Percentiles rank a stretch among this genome's conserved stretches.
Conservation (phyloP, 1,140 invertebrate genomes). For the Atta cephalotes region DNA sequence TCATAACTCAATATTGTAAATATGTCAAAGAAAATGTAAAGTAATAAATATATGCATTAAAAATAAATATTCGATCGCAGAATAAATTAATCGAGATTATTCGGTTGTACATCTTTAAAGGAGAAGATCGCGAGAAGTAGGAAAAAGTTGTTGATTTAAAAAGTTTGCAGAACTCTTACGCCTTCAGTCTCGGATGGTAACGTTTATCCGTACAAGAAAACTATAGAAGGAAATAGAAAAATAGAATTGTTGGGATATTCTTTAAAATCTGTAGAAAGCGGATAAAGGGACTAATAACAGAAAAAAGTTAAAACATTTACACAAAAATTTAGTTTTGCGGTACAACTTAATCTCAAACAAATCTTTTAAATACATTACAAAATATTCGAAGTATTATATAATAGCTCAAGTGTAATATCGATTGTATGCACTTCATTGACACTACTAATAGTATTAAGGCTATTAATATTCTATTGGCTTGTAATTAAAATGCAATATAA, state of each 20-base stretch:
- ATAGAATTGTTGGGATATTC: slow-evolving; percentile 41
- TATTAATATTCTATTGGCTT: slow-evolving; percentile 50
- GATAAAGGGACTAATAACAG: slow-evolving; percentile 5
- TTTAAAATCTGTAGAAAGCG: slow-evolving; percentile 46
- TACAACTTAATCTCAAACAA: slow-evolving; percentile 21
- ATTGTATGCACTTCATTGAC: slow-evolving; percentile 33
- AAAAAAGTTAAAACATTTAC: neutral
- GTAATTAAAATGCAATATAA: slow-evolving; percentile 54
- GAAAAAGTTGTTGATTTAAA: slow-evolving; percentile 75
- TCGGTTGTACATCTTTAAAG: slow-evolving; percentile 15
- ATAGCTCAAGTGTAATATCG: slow-evolving; percentile 17
- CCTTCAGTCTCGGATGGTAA: slow-evolving; percentile 32
- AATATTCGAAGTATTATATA: neutral
- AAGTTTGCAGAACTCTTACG: slow-evolving; percentile 75
- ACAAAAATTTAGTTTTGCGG: neutral
- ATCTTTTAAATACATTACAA: neutral
- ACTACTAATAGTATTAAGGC: slow-evolving; percentile 37
- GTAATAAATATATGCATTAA: slow-evolving; percentile 68
- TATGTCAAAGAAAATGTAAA: neutral
- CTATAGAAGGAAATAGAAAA: slow-evolving; percentile 60
- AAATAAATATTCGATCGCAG: slow-evolving; percentile 69
- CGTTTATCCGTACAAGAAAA: slow-evolving; percentile 78
- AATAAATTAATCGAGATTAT: slow-evolving; percentile 69
- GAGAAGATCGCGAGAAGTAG: slow-evolving; percentile 24
- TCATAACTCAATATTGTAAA: neutral